Evolutionary conservation across 2,797 vertebrate species (phyloP).

Genomic region (Valencia hispanica): DNA sequence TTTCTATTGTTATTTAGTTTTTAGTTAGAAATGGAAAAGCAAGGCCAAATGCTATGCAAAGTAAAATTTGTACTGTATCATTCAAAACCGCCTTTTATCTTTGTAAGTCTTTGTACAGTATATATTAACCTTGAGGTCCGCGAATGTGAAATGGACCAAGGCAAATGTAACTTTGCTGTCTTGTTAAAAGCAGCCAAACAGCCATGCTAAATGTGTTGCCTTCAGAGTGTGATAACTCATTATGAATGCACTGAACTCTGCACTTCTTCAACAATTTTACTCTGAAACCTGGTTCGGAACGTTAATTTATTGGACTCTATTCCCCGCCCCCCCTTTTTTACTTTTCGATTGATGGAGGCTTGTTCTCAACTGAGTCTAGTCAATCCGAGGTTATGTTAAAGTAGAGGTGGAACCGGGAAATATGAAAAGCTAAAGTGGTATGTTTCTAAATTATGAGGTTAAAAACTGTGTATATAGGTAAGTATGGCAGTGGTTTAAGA

Average conservation of each 20-base stretch:
- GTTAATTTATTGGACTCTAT: conserved; percentile 17
- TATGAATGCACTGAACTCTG: conserved; percentile 72
- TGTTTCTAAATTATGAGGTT: background rate
- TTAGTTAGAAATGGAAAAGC: conserved; percentile 58
- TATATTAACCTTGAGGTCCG: conserved; percentile 59
- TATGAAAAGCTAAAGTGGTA: conserved; percentile 29
- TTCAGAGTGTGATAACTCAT: conserved; percentile 72
- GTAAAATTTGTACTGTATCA: conserved; percentile 65
- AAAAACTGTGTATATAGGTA: conserved; percentile 45
- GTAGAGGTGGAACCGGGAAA: conserved; percentile 15
- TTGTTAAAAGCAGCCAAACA: conserved; percentile 75
- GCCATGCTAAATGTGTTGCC: conserved; percentile 81
- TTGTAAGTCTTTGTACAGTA: conserved; percentile 66
- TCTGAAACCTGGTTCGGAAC: conserved; percentile 45
- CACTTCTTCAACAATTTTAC: conserved; percentile 50
- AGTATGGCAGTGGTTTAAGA: conserved; percentile 39
- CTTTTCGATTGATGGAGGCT: conserved; percentile 13
- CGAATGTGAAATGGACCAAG: conserved; percentile 54
- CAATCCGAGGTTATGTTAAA: conserved; percentile 37
- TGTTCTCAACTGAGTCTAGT: conserved; percentile 20
- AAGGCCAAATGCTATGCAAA: conserved; percentile 85
- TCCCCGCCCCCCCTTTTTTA: conserved; percentile 7
- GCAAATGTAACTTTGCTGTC: conserved; percentile 66
- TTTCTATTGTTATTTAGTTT: conserved; percentile 54
- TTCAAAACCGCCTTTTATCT: conserved; percentile 61